phyloP scores from a whole-genome alignment of 2,888 invertebrate genomes.

The Sinohyriopsis cumingii region DNA sequence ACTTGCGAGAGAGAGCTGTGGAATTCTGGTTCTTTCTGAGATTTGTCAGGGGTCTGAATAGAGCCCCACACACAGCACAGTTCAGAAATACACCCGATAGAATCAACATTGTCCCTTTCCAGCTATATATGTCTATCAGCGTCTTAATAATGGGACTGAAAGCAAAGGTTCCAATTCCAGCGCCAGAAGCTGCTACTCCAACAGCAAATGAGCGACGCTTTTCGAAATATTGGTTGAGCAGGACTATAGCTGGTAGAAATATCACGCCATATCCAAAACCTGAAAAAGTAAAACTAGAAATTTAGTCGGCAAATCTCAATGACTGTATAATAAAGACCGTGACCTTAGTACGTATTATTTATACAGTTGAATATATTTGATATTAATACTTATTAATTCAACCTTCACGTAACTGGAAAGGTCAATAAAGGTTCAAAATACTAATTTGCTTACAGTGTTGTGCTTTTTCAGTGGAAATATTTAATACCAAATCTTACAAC shows the following conservation, averaged over 20 bases:
- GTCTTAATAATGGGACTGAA: conserved; percentile 18
- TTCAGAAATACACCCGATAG: conserved; percentile 23
- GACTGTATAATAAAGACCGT: too few species aligned
- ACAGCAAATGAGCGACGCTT: conserved; percentile 24
- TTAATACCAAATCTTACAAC: too few species aligned
- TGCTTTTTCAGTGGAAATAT: too few species aligned
- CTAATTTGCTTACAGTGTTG: too few species aligned
- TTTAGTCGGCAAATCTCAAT: too few species aligned
- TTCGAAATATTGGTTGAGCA: conserved; percentile 24
- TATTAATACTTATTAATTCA: too few species aligned
- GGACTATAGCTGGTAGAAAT: conserved; percentile 25
- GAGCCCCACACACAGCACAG: conserved; percentile 21
- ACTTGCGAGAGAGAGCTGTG: too few species aligned
- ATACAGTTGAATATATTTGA: too few species aligned
- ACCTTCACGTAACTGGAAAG: too few species aligned
- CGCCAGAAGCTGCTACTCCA: conserved; percentile 27
- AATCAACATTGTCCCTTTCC: conserved; percentile 25
- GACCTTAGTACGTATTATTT: too few species aligned
- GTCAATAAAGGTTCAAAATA: too few species aligned
- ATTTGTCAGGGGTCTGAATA: conserved; percentile 14
- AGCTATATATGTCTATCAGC: conserved; percentile 17
- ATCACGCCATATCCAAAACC: conserved; percentile 31
- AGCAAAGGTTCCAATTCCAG: conserved; percentile 24
- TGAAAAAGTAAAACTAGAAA: conserved; percentile 4
- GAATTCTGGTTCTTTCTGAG: too few species aligned